Percentiles rank a stretch among this genome's conserved stretches.
Conservation (phyloP, 2,113 vertebrate genomes). For the Gobio gobio region DNA sequence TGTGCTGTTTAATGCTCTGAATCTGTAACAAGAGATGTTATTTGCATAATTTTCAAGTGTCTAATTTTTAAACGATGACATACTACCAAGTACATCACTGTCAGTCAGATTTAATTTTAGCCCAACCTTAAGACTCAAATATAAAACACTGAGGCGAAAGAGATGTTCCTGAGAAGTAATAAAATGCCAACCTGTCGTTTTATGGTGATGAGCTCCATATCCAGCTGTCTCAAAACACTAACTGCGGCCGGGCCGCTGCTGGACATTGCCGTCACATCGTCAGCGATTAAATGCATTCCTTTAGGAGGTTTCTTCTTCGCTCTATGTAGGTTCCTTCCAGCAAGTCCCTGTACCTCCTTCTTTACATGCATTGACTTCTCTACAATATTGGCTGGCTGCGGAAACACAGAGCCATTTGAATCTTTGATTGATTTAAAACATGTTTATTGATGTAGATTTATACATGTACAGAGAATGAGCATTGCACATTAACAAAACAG, state of each 20-base stretch:
- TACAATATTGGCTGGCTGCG: constrained; percentile 55
- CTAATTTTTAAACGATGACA: neutral
- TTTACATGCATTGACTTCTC: constrained; percentile 83
- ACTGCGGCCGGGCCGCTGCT: constrained; percentile 83
- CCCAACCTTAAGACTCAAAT: neutral
- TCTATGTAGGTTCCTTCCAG: constrained; percentile 84
- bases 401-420: neutral
- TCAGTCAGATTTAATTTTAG: neutral
- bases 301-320: constrained; percentile 93
- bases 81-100: neutral
- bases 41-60: neutral
- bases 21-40: constrained; percentile 75
- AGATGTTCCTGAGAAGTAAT: neutral
- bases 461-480: neutral
- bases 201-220: constrained; percentile 91
- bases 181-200: constrained; percentile 85
- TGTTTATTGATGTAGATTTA: neutral
- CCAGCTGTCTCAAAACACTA: constrained; percentile 89
- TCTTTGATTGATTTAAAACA: neutral
- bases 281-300: constrained; percentile 93
- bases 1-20: constrained; percentile 95
- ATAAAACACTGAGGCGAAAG: neutral
- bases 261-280: constrained; percentile 89
- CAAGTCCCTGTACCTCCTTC: constrained; percentile 83
- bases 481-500: neutral